phyloP scores from a whole-genome alignment of 2,888 invertebrate genomes.

The Himalopsyche tibetana region DNA sequence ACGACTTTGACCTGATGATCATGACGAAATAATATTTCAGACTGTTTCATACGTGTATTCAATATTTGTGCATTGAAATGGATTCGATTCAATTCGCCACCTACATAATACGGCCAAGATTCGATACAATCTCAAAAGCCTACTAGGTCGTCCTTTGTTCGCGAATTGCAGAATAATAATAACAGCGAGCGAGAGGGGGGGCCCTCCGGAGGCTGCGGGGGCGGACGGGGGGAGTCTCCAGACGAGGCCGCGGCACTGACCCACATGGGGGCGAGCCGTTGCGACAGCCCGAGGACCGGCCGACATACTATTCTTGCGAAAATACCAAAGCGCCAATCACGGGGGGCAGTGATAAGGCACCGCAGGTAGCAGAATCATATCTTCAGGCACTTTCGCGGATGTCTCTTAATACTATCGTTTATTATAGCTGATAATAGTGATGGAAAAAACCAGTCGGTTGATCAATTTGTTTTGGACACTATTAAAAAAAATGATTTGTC shows the following conservation, averaged over 20 bases:
- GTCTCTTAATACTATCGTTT: too few species aligned
- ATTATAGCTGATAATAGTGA: too few species aligned
- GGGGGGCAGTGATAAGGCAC: background rate
- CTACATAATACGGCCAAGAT: background rate
- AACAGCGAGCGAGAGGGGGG: slow-evolving; percentile 33
- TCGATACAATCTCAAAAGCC: slow-evolving; percentile 11
- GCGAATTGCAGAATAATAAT: slow-evolving; percentile 24
- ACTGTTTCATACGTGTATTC: background rate
- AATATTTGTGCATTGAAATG: background rate
- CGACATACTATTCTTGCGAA: slow-evolving; percentile 20
- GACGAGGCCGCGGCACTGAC: slow-evolving; percentile 65
- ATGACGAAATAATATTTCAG: too few species aligned
- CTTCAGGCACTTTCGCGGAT: too few species aligned
- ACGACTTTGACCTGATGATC: too few species aligned
- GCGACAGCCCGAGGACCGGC: slow-evolving; percentile 51
- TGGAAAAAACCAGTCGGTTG: too few species aligned
- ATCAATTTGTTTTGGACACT: too few species aligned
- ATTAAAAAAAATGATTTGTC: too few species aligned
- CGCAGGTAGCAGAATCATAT: background rate
- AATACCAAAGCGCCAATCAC: slow-evolving; percentile 30
- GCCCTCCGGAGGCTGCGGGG: slow-evolving; percentile 59
- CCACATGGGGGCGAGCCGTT: slow-evolving; percentile 59
- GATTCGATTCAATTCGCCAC: slow-evolving; percentile 2
- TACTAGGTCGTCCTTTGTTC: slow-evolving; percentile 31
- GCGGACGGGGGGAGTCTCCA: slow-evolving; percentile 61